Evolutionary conservation across 92 coral and sea anemone species (phyloP).

Genomic region (Phymanthus crucifer): DNA sequence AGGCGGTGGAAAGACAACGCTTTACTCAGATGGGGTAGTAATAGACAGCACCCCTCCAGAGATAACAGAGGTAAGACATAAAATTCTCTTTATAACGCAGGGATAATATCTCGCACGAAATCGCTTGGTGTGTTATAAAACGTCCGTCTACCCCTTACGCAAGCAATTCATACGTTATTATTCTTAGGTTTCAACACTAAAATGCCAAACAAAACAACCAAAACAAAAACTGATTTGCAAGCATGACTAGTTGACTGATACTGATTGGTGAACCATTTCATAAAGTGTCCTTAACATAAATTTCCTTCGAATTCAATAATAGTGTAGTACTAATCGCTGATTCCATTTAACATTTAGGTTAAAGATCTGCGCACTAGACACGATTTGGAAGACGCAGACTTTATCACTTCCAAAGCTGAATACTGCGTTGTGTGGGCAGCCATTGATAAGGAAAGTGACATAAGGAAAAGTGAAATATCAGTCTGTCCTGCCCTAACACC

Average conservation of each 20-base stretch:
- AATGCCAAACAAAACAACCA: too few species aligned
- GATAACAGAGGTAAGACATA: slow-evolving; percentile 54
- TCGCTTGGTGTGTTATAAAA: background rate
- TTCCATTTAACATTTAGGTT: slow-evolving; percentile 44
- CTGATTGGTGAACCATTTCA: too few species aligned
- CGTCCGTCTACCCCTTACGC: background rate
- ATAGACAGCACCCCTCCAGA: slow-evolving; percentile 85
- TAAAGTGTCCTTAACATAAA: too few species aligned
- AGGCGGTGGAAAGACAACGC: slow-evolving; percentile 74
- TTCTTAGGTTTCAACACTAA: too few species aligned
- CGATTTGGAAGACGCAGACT: slow-evolving; percentile 49
- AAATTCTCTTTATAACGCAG: background rate
- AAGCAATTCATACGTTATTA: background rate
- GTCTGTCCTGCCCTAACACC: slow-evolving; percentile 60
- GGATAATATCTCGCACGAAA: background rate
- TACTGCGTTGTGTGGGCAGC: slow-evolving; percentile 80
- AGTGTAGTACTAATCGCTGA: background rate
- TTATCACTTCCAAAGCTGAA: slow-evolving; percentile 65
- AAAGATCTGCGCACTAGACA: slow-evolving; percentile 61
- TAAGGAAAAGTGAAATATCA: slow-evolving; percentile 65
- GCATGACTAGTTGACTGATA: too few species aligned
- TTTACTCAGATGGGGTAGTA: slow-evolving; percentile 76
- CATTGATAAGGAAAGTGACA: slow-evolving; percentile 65
- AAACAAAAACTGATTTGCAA: too few species aligned
- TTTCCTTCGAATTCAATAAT: too few species aligned